Percentiles rank a stretch among this genome's conserved stretches.
Evolutionary conservation across 2,888 invertebrate genomes (phyloP).

Genomic region (Cantharis rufa): DNA sequence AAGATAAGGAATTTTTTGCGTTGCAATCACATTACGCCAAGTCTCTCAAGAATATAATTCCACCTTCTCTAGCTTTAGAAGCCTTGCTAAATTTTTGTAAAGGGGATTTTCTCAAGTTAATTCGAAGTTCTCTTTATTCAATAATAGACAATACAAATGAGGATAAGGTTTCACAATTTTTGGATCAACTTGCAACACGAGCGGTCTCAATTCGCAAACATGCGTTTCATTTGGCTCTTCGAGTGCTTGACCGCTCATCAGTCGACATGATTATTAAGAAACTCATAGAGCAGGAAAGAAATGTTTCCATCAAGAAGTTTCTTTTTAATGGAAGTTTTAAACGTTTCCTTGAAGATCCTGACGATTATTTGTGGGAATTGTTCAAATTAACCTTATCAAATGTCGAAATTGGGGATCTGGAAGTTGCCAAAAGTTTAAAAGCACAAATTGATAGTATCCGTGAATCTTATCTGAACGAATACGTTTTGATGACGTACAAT

Average conservation of each 20-base stretch:
- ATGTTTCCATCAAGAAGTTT: slow-evolving; percentile 4
- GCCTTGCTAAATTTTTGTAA: slow-evolving; percentile 8
- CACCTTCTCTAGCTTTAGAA: slow-evolving; percentile 5
- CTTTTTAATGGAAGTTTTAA: slow-evolving; percentile 6
- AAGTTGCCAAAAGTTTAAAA: background rate
- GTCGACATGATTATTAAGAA: background rate
- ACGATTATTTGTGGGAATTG: slow-evolving; percentile 5
- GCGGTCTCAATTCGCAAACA: slow-evolving; percentile 18
- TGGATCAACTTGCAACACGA: slow-evolving; percentile 3
- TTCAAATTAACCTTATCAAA: background rate
- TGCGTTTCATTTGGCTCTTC: slow-evolving; percentile 3
- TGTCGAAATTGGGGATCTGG: background rate
- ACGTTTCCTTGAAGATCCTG: slow-evolving; percentile 9
- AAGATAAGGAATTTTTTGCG: background rate
- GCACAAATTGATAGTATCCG: background rate
- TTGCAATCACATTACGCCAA: slow-evolving; percentile 1
- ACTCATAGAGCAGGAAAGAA: background rate
- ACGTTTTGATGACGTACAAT: background rate
- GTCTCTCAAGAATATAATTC: slow-evolving; percentile 7
- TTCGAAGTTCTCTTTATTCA: slow-evolving; percentile 13
- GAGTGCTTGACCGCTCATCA: background rate
- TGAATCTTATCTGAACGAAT: background rate
- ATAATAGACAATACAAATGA: slow-evolving; percentile 10
- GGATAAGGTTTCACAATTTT: background rate
- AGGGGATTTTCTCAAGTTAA: slow-evolving; percentile 12